Conservation (phyloP, 2,113 vertebrate genomes). For the Callopanchax toddi region DNA sequence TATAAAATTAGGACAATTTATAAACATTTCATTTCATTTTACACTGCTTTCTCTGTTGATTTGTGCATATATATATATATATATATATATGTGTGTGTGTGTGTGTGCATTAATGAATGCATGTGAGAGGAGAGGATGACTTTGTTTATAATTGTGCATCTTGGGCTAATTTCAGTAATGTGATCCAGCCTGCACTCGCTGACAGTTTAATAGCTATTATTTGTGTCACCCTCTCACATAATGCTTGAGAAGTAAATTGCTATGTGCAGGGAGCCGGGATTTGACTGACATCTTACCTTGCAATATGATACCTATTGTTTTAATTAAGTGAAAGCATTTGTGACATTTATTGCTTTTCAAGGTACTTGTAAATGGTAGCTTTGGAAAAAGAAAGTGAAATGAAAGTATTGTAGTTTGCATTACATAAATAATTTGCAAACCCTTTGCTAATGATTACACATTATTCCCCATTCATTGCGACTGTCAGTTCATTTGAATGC, state of each 20-base stretch:
- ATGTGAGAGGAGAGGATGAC: conserved; percentile 61
- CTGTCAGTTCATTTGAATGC: conserved; percentile 68
- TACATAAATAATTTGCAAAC: conserved; percentile 78
- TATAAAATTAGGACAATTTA: not conserved
- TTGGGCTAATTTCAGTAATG: conserved; percentile 91
- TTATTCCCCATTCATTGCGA: conserved; percentile 57
- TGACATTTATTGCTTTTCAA: conserved; percentile 91
- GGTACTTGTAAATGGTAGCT: conserved; percentile 86
- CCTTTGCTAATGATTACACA: conserved; percentile 73
- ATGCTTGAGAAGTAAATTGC: conserved; percentile 87
- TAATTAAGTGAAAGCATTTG: conserved; percentile 95
- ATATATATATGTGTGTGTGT: not conserved
- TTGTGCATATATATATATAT: not conserved
- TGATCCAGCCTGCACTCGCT: conserved; percentile 84
- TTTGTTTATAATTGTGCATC: conserved; percentile 79
- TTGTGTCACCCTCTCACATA: conserved; percentile 90
- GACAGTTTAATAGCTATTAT: conserved; percentile 94
- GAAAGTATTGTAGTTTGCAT: conserved; percentile 76
- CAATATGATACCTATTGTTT: conserved; percentile 94
- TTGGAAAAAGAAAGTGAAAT: conserved; percentile 57
- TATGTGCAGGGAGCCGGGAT: conserved; percentile 81
- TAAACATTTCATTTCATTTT: not conserved
- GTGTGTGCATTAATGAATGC: not conserved
- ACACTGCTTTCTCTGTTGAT: not conserved
- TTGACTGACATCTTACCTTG: conserved; percentile 91